phyloP scores from a whole-genome alignment of 2,888 invertebrate genomes.

The Synanthedon tipuliformis region DNA sequence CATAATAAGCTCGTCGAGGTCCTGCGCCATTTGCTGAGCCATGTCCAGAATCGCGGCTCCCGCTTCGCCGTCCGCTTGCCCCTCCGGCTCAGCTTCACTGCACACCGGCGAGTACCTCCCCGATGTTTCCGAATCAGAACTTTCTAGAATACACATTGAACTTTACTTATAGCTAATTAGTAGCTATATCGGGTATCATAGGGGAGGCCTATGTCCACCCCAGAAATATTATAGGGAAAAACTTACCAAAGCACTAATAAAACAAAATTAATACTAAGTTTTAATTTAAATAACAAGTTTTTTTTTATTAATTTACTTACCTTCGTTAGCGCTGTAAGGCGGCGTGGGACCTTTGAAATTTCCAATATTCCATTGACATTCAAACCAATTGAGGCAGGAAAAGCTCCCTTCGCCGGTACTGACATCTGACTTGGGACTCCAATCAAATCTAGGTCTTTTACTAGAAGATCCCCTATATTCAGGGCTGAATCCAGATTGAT shows the following conservation, averaged over 20 bases:
- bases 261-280: too few relatives aligned
- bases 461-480: slow-evolving; percentile 29
- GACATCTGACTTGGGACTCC: slow-evolving; percentile 57
- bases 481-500: slow-evolving; percentile 51
- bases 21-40: slow-evolving; percentile 39
- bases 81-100: slow-evolving; percentile 54
- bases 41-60: slow-evolving; percentile 24
- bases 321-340: slow-evolving; percentile 47
- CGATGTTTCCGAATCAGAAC: slow-evolving; percentile 68
- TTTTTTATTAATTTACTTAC: slow-evolving; percentile 16
- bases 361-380: slow-evolving; percentile 68
- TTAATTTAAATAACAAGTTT: too few relatives aligned
- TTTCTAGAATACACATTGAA: slow-evolving; percentile 27
- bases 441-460: slow-evolving; percentile 41
- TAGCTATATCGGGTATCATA: too few relatives aligned
- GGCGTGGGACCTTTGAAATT: slow-evolving; percentile 65
- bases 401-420: slow-evolving; percentile 43
- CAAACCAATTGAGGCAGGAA: slow-evolving; percentile 43
- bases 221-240: too few relatives aligned
- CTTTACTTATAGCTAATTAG: too few relatives aligned
- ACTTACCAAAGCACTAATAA: too few relatives aligned
- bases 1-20: slow-evolving; percentile 53
- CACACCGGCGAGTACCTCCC: slow-evolving; percentile 77
- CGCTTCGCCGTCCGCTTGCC: slow-evolving; percentile 8
- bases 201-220: too few relatives aligned